Conservation (phyloP, 2,113 vertebrate species). For the Sorex araneus region DNA sequence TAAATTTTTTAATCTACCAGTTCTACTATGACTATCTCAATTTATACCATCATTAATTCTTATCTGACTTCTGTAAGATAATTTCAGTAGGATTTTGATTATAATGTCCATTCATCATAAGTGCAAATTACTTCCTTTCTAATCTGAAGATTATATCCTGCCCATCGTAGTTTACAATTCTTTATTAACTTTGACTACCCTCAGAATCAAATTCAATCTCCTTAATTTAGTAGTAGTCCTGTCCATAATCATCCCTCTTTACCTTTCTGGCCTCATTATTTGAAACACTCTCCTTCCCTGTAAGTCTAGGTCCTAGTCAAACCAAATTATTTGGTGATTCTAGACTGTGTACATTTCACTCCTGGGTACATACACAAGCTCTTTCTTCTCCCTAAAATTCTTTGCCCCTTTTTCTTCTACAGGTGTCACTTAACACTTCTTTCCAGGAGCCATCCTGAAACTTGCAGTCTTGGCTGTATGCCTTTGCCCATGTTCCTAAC, state of each 20-base stretch:
- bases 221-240: background rate
- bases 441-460: background rate
- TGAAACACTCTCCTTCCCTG: no score
- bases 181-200: background rate
- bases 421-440: background rate
- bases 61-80: no score
- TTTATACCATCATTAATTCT: no score
- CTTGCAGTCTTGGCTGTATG: background rate
- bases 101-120: constrained; percentile 34
- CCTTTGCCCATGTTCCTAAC: background rate
- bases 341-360: background rate
- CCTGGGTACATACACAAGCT: background rate
- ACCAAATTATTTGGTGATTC: background rate
- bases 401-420: background rate
- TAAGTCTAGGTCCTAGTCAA: background rate
- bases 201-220: background rate
- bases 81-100: background rate
- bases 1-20: no score
- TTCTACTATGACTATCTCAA: no score
- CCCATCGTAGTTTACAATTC: constrained; percentile 24
- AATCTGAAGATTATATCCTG: constrained; percentile 31
- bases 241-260: no score
- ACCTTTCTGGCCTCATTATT: no score
- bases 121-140: background rate
- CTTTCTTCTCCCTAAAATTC: background rate